Conservation (phyloP, 1,140 invertebrate genomes). For the Pachypsylla venusta region DNA sequence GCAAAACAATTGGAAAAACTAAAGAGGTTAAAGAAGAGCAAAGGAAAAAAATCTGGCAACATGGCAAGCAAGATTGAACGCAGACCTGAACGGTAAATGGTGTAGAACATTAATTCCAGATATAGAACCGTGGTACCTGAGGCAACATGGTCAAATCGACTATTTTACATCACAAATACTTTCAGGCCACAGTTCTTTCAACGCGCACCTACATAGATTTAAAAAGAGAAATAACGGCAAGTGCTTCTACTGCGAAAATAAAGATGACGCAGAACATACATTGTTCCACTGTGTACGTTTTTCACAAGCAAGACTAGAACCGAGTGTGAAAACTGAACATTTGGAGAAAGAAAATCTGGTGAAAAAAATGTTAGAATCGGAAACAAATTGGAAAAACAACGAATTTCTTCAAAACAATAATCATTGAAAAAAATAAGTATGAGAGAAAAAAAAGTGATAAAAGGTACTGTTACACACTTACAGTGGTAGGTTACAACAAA, state of each 20-base stretch:
- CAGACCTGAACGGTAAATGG: constrained; percentile 16
- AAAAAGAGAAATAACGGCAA: constrained; percentile 11
- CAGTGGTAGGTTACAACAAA: too few relatives aligned
- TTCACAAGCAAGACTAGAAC: neutral
- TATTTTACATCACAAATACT: constrained; percentile 25
- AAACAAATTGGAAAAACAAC: neutral
- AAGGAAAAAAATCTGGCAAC: neutral
- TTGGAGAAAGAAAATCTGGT: neutral
- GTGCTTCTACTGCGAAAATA: constrained; percentile 18
- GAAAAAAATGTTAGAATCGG: neutral
- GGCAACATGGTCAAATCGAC: constrained; percentile 20
- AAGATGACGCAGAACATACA: constrained; percentile 24
- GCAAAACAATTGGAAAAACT: neutral
- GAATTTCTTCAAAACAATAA: too few relatives aligned
- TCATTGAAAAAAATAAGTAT: too few relatives aligned
- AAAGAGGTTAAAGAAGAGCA: neutral
- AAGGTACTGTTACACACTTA: too few relatives aligned
- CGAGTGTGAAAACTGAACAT: neutral
- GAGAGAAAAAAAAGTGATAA: too few relatives aligned
- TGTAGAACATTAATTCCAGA: constrained; percentile 19
- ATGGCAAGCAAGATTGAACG: constrained; percentile 19
- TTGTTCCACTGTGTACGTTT: constrained; percentile 21
- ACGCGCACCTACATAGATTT: constrained; percentile 23
- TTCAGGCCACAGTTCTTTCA: constrained; percentile 29
- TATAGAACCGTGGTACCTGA: constrained; percentile 14